Conservation (phyloP, 1,140 invertebrate genomes). For the Drosophila eugracilis region DNA sequence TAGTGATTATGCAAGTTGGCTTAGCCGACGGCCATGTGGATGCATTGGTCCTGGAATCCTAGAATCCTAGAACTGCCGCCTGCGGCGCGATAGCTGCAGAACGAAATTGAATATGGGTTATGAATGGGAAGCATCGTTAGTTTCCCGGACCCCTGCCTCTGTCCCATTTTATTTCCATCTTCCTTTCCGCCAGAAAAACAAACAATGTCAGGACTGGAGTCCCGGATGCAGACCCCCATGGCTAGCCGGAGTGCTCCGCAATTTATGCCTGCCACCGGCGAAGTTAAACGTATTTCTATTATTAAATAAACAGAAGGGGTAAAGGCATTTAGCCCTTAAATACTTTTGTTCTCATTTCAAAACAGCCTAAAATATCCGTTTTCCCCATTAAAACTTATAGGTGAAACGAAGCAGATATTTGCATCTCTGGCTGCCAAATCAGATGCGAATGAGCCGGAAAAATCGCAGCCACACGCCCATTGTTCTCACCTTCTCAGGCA, state of each 20-base stretch:
- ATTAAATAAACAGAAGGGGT: conserved; percentile 1
- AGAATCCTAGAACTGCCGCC: conserved; percentile 24
- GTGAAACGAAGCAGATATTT: not conserved
- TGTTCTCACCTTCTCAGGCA: conserved; percentile 18
- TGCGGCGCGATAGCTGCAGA: conserved; percentile 51
- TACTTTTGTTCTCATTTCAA: too few relatives aligned
- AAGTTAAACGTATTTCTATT: not conserved
- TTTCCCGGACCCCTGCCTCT: conserved; percentile 5
- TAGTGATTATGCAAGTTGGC: conserved; percentile 76
- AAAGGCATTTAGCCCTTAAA: not conserved
- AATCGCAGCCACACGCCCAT: conserved; percentile 18
- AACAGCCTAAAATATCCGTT: not conserved
- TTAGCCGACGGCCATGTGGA: conserved; percentile 24
- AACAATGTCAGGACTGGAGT: conserved; percentile 43
- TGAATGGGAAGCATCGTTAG: conserved; percentile 53
- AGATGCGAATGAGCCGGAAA: conserved; percentile 1
- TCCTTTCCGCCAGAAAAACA: conserved; percentile 43
- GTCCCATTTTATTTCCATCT: conserved; percentile 25
- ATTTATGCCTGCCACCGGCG: conserved; percentile 48
- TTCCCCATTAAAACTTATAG: not conserved
- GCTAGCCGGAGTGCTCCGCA: conserved; percentile 29
- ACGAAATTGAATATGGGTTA: conserved; percentile 78
- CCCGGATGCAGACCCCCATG: conserved; percentile 30
- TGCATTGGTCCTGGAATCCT: conserved; percentile 3
- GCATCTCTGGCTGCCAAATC: conserved; percentile 12